Evolutionary conservation across 2,113 vertebrate species (phyloP), one percentile per base, ranked within the genome.

Genomic region (Myrmecobius fasciatus): DNA sequence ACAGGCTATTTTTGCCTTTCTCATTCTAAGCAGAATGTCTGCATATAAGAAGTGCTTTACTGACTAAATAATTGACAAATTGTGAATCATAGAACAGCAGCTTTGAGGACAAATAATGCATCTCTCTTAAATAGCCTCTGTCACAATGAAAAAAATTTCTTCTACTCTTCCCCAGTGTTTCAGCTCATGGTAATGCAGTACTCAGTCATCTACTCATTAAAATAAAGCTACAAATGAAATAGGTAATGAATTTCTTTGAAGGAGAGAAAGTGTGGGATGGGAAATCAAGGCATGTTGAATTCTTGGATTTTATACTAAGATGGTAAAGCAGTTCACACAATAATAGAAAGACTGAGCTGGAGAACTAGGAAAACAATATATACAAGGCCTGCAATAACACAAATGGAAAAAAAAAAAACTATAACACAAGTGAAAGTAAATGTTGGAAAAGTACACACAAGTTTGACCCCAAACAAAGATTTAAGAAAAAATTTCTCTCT

Each of bases 231-330:
- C 36, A n/a, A 75, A 75, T 75, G 67, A 75, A 75, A 93, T 56
- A 53, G 95, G 31, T 51, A 36, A 51, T 26, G 31, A 90, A 75
- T 24, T 93, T 92, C 60, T 93, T 93, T 43, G 53, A 67, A 95
- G 94, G 91, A 90, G 92, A 95, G 91, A 94, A 90, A 93, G 8
- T 31, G 10, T 25, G n/a, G 91, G 52, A 46, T 52, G 53, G 96
- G 51, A 95, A 94, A 26, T 52, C 47, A 12, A 31, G 36, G n/a
- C 1, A 26, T 9, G 92, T 52, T 92, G n/a, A 52, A 91, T 91
- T 36, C 91, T 11, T 49, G 90, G 60, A 92, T 94, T 83, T 92
- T 95, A 89, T 52, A 48, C 2, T 53, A 92, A 92, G 49, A 89
- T 47, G 51, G 36, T 43, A 53, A 83, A 92, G 54, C 91, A 48